Evolutionary conservation across 2,888 invertebrate species (phyloP), one percentile per base, ranked within the genome.

Genomic region (Gastrophysa polygoni): DNA sequence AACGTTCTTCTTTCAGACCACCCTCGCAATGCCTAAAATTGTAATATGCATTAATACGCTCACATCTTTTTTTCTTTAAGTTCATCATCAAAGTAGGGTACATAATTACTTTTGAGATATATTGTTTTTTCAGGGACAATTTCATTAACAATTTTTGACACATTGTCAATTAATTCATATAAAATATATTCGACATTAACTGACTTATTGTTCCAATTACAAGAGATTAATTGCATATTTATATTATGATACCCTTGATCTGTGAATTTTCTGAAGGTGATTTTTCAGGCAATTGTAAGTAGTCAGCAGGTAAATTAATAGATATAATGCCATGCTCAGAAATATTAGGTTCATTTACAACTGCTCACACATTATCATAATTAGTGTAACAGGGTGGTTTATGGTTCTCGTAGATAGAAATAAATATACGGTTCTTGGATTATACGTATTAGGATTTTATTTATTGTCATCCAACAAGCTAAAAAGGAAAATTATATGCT

Each of bases 81-180:
- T n/a, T n/a, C n/a, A n/a, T n/a, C n/a, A n/a, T n/a, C n/a, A n/a
- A n/a, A n/a, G n/a, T n/a, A n/a, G n/a, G n/a, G n/a, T n/a, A n/a
- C n/a, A n/a, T n/a, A n/a, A n/a, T n/a, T 51, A 18, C 47, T 47
- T 20, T 20, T 11, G n/a, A n/a, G n/a, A n/a, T n/a, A n/a, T n/a
- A n/a, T n/a, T n/a, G n/a, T n/a, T n/a, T 48, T 48, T 21, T 48
- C 14, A 11, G 48, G 48, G 57, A 57, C 60, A 59, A 17, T 57
- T 55, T 58, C 48, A 57, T 49, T 48, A 57, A 63, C 66, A 61
- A 52, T 51, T 64, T 47, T 57, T 48, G 48, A 48, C 48, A 48
- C 48, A 48, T 48, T 21, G 14, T 48, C 48, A 48, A 48, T 24
- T 24, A 48, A 48, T 48, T 48, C 21, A 24, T 32, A 8, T 32